A percentile compares a stretch with the other conserved stretches of the same genome.
Conservation (phyloP, 2,113 vertebrate genomes). For the Thunnus thynnus region DNA sequence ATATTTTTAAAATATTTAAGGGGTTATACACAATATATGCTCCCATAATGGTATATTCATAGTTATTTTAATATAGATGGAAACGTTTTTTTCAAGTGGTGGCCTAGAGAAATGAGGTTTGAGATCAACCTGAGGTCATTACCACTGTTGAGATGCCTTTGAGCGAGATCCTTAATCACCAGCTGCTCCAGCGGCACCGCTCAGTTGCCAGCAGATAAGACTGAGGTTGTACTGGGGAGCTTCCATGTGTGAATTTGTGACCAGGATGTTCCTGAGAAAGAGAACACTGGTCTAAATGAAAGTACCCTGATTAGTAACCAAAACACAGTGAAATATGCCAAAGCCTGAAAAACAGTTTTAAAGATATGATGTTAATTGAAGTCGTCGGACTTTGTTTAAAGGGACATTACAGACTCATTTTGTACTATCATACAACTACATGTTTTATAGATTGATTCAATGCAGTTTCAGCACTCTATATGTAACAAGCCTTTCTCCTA, state of each 20-base stretch:
- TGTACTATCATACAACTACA: neutral
- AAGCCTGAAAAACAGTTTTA: too few species aligned
- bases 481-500: neutral
- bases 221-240: neutral
- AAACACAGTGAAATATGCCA: too few species aligned
- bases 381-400: too few species aligned
- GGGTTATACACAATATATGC: neutral
- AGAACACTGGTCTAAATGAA: too few species aligned
- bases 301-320: too few species aligned
- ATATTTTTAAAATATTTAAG: too few species aligned
- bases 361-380: too few species aligned
- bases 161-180: neutral
- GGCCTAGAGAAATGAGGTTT: neutral
- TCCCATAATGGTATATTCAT: neutral
- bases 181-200: neutral
- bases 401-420: too few species aligned
- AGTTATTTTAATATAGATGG: neutral
- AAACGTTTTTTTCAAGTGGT: neutral
- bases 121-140: neutral
- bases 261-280: neutral
- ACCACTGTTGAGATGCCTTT: neutral
- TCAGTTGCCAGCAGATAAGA: neutral
- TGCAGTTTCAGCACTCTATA: too few species aligned
- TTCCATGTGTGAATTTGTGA: neutral
- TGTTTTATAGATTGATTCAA: neutral